Evolutionary conservation across 2,113 vertebrate species (phyloP).

Genomic region (Xiphophorus hellerii): DNA sequence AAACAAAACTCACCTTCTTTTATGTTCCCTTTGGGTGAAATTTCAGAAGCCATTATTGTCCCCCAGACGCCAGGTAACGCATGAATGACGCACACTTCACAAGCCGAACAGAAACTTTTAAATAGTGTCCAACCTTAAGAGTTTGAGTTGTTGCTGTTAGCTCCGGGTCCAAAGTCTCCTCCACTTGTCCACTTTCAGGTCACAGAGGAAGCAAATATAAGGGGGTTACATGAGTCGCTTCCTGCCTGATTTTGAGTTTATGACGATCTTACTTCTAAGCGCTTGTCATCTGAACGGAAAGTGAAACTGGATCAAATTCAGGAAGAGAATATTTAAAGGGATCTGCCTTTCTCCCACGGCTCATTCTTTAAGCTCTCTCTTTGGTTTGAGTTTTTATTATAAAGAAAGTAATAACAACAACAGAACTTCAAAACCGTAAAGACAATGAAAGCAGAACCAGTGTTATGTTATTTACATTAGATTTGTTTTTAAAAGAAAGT

Average conservation of each 20-base stretch:
- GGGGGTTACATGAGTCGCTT: no score
- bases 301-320: slow-evolving; percentile 46
- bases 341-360: slow-evolving; percentile 15
- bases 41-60: slow-evolving; percentile 45
- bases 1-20: slow-evolving; percentile 58
- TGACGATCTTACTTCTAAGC: background rate
- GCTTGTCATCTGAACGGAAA: slow-evolving; percentile 35
- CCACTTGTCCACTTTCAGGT: background rate
- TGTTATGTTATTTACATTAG: background rate
- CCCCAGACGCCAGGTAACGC: slow-evolving; percentile 26
- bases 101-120: background rate
- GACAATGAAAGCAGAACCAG: background rate
- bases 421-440: background rate
- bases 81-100: no score
- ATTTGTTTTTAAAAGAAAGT: background rate
- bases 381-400: background rate
- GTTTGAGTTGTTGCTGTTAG: background rate
- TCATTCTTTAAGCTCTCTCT: rapidly evolving
- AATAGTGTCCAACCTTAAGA: slow-evolving; percentile 1
- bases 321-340: slow-evolving; percentile 39
- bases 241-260: rapidly evolving
- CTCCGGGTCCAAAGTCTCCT: background rate
- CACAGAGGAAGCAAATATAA: no score
- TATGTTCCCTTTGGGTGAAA: background rate
- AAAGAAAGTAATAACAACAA: background rate